Conservation (phyloP, 2,888 invertebrate species). For the Bombylius major region DNA sequence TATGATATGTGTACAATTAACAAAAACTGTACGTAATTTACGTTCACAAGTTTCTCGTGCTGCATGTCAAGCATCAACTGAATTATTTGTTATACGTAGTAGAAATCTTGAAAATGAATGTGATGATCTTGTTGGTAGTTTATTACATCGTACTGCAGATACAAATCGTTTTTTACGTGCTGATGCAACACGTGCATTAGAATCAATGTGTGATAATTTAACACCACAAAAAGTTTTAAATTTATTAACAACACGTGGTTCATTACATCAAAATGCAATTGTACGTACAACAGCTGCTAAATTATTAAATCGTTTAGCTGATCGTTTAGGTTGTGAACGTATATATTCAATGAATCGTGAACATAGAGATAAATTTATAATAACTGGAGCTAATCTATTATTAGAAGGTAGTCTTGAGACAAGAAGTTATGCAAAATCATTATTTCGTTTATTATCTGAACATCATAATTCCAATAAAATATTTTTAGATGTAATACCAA, state of each 20-base stretch:
- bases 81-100: slow-evolving; percentile 57
- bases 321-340: slow-evolving; percentile 59
- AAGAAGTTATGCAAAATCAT: slow-evolving; percentile 63
- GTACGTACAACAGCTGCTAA: slow-evolving; percentile 76
- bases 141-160: slow-evolving; percentile 82
- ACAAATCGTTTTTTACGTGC: slow-evolving; percentile 86
- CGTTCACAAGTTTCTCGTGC: slow-evolving; percentile 85
- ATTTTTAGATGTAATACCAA: slow-evolving; percentile 66
- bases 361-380: slow-evolving; percentile 63
- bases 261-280: slow-evolving; percentile 71
- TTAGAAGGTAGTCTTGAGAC: slow-evolving; percentile 80
- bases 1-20: slow-evolving; percentile 54
- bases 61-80: slow-evolving; percentile 71
- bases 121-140: slow-evolving; percentile 68
- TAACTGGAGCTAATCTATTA: slow-evolving; percentile 68
- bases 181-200: slow-evolving; percentile 68
- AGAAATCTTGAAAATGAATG: slow-evolving; percentile 57
- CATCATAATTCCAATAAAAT: slow-evolving; percentile 65
- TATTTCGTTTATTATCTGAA: slow-evolving; percentile 58
- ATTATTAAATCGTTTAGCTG: slow-evolving; percentile 58
- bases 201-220: slow-evolving; percentile 66
- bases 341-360: slow-evolving; percentile 63
- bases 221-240: slow-evolving; percentile 53
- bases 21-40: slow-evolving; percentile 72
- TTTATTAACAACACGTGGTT: slow-evolving; percentile 56